phyloP scores from a whole-genome alignment of 2,888 invertebrate genomes.

The Xestia ashworthii region DNA sequence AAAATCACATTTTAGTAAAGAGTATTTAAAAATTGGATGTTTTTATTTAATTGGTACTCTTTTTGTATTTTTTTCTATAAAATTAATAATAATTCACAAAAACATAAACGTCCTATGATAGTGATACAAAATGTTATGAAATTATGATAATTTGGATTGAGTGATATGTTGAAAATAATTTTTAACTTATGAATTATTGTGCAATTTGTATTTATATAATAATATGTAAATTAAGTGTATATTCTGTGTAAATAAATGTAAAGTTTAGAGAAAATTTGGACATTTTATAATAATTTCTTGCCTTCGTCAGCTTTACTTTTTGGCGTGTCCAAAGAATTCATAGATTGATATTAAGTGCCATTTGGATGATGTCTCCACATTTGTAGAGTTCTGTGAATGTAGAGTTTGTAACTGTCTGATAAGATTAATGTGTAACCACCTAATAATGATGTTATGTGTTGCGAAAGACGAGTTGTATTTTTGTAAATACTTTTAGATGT shows the following conservation, averaged over 20 bases:
- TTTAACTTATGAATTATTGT: slow-evolving; percentile 60
- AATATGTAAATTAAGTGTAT: slow-evolving; percentile 56
- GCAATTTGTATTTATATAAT: slow-evolving; percentile 64
- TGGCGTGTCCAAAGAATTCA: slow-evolving; percentile 72
- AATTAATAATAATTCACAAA: slow-evolving; percentile 12
- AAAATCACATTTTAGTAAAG: not conserved
- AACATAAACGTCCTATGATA: slow-evolving; percentile 13
- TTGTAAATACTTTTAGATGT: slow-evolving; percentile 62
- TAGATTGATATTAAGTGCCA: slow-evolving; percentile 76
- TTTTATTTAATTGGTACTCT: not conserved
- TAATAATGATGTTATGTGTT: slow-evolving; percentile 63
- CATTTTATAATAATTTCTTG: slow-evolving; percentile 62
- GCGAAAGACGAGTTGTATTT: slow-evolving; percentile 58
- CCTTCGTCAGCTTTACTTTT: slow-evolving; percentile 70
- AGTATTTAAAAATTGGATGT: not conserved
- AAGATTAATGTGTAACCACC: slow-evolving; percentile 75
- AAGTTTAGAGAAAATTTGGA: slow-evolving; percentile 51
- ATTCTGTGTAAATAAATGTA: slow-evolving; percentile 63
- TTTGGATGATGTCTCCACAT: slow-evolving; percentile 71
- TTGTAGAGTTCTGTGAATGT: slow-evolving; percentile 61
- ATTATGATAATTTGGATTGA: slow-evolving; percentile 15
- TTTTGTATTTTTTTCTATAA: not conserved
- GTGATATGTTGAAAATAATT: slow-evolving; percentile 32
- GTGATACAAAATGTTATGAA: not conserved
- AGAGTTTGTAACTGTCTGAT: slow-evolving; percentile 59